phyloP scores from a whole-genome alignment of 2,113 vertebrate species.

The Tachysurus fulvidraco region DNA sequence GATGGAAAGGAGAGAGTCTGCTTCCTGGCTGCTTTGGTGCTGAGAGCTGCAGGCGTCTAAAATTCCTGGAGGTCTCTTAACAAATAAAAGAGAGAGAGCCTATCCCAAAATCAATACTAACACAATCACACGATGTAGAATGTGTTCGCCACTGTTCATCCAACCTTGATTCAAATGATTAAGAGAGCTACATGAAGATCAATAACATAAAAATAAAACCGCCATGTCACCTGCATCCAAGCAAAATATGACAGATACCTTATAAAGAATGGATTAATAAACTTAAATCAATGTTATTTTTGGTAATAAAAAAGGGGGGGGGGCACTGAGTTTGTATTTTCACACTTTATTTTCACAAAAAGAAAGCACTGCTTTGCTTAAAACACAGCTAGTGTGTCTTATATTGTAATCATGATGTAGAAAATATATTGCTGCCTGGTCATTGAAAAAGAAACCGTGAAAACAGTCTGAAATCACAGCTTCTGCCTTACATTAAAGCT shows the following conservation, averaged over 20 bases:
- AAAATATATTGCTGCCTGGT: not conserved
- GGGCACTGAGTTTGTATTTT: not conserved
- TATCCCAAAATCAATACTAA: conserved; percentile 49
- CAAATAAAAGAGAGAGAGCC: conserved; percentile 38
- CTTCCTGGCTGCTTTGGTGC: conserved; percentile 32
- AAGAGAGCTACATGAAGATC: conserved; percentile 33
- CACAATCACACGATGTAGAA: conserved; percentile 33
- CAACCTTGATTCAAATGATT: conserved; percentile 27
- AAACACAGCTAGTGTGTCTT: not conserved
- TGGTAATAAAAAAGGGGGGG: not conserved
- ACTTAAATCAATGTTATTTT: conserved; percentile 33
- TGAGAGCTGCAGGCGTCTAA: conserved; percentile 17
- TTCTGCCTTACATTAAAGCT: conserved; percentile 13
- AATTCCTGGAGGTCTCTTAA: conserved; percentile 34
- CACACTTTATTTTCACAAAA: not conserved
- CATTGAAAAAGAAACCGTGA: not conserved
- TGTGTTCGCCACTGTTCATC: conserved; percentile 31
- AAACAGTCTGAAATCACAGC: not conserved
- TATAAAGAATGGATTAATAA: conserved; percentile 33
- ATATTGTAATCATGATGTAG: conserved; percentile 14
- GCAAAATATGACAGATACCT: not conserved
- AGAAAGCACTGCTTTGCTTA: not conserved
- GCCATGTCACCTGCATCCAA: conserved; percentile 11
- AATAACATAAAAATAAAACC: conserved; percentile 24
- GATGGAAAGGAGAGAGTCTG: conserved; percentile 23